A percentile compares a stretch with the other conserved stretches of the same genome.
Evolutionary conservation across 2,888 invertebrate species (phyloP).

Genomic region (Bruchidius siliquastri): DNA sequence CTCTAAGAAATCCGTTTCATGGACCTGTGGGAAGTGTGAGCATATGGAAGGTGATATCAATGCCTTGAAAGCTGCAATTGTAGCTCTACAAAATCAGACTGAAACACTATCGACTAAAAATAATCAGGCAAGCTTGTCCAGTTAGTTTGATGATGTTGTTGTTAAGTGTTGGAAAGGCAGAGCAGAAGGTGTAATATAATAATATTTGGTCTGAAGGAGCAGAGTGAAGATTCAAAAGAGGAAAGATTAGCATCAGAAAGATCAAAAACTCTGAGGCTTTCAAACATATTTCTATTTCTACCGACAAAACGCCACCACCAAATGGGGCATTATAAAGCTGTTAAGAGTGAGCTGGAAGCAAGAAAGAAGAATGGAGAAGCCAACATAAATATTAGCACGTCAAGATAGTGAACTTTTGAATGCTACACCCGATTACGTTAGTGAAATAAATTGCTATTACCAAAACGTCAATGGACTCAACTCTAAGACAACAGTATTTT

Average conservation of each 20-base stretch:
- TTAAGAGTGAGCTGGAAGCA: no score
- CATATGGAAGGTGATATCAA: constrained; percentile 5
- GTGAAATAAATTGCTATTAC: no score
- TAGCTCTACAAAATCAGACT: constrained; percentile 4
- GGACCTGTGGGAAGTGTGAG: constrained; percentile 2
- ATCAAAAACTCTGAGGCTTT: constrained; percentile 1
- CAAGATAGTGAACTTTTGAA: no score
- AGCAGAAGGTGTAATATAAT: constrained; percentile 1
- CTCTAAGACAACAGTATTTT: no score
- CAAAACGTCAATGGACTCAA: no score
- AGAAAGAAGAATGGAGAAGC: no score
- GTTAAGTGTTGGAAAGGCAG: neutral
- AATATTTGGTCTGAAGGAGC: constrained; percentile 2
- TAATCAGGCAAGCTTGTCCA: no score
- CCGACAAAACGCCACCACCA: constrained; percentile 1
- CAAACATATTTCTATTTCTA: constrained; percentile 1
- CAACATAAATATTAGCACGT: no score
- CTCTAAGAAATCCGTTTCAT: constrained; percentile 4
- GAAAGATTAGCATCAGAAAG: neutral
- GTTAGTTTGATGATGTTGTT: neutral
- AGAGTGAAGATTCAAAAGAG: neutral
- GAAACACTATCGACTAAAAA: neutral
- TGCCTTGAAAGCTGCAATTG: constrained; percentile 3
- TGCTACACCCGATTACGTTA: no score
- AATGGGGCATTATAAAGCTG: no score